Base-by-base conservation (phyloP, 2,113 vertebrate genomes). In the Centropristis striata region DNA sequence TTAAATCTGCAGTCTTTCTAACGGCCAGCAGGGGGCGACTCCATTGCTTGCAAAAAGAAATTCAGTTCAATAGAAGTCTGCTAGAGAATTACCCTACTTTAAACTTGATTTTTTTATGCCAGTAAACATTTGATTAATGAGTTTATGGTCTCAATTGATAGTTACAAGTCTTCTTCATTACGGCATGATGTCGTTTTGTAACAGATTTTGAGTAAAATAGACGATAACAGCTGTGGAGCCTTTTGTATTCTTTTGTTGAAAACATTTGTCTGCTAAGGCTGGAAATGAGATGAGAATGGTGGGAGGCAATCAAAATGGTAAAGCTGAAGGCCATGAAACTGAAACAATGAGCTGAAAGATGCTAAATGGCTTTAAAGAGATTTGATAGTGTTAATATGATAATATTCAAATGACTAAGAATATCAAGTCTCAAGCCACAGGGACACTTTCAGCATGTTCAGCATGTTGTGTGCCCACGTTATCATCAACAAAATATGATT, bases 401-500 rank as follows among this genome's bases (percentile, higher is more conserved):
- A 55, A 59, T 44, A 57, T 67, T 49, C 0, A 47, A 23, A 67
- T 57, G 7, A 18, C 32, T 20, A 28, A 20, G 1, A 21, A 12
- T 42, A 69, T 53, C 21, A 50, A 20, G 37, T 51, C 14, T 41
- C 0, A 39, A 18, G 32, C 44, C 20, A 20, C 21, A 32, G 28
- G 0, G 12, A 44, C 5, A 7, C 23, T 42, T 53, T 36, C 8
- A 49, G 15, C 16, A 15, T 47, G 12, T n/a, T n/a, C n/a, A n/a
- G n/a, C n/a, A n/a, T 21, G 46, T 41, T 27, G 49, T 41, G 63
- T 60, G 18, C 16, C 0, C 41, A 46, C 14, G 7, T 37, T 23
- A 58, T 80, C 47, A 44, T 23, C 9, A 51, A 55, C 13, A 67
- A 51, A 67, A 63, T 37, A 32, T 32, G 32, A 32, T 32, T 32